Percentiles rank a stretch among this genome's conserved stretches.
Evolutionary conservation across 1,140 invertebrate genomes (phyloP).

Genomic region (Drosophila ananassae): DNA sequence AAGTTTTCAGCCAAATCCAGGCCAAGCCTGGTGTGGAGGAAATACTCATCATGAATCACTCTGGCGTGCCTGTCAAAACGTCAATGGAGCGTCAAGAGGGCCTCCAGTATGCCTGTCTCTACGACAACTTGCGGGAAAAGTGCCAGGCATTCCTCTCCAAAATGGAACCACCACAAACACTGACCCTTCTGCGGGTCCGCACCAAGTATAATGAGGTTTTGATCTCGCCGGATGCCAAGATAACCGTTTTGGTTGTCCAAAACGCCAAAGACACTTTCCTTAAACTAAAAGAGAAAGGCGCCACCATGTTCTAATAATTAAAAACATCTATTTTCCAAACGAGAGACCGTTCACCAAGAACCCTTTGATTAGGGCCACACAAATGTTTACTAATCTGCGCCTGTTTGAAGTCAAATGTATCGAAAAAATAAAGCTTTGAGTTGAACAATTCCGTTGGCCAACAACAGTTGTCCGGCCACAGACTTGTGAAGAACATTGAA

Average conservation of each 20-base stretch:
- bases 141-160: slow-evolving; percentile 59
- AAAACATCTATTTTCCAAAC: no score
- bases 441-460: not conserved
- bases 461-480: not conserved
- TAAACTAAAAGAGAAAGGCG: slow-evolving; percentile 7
- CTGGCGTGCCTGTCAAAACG: slow-evolving; percentile 72
- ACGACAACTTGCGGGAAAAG: slow-evolving; percentile 72
- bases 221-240: slow-evolving; percentile 74
- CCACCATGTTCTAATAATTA: no score
- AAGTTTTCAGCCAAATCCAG: slow-evolving; percentile 52
- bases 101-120: slow-evolving; percentile 71
- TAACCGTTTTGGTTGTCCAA: slow-evolving; percentile 76
- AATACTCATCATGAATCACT: slow-evolving; percentile 73
- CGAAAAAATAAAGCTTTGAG: not conserved
- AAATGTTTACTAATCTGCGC: slow-evolving; percentile 42
- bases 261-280: slow-evolving; percentile 54
- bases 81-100: slow-evolving; percentile 60
- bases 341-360: not conserved
- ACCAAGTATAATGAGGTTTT: slow-evolving; percentile 71
- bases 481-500: not conserved
- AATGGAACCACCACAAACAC: slow-evolving; percentile 57
- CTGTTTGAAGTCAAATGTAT: not conserved
- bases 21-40: slow-evolving; percentile 67
- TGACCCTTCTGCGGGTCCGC: slow-evolving; percentile 66
- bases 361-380: slow-evolving; percentile 9